Percentiles rank a stretch among this genome's conserved stretches.
Conservation (phyloP, 2,113 vertebrate species). For the Psophia crepitans region DNA sequence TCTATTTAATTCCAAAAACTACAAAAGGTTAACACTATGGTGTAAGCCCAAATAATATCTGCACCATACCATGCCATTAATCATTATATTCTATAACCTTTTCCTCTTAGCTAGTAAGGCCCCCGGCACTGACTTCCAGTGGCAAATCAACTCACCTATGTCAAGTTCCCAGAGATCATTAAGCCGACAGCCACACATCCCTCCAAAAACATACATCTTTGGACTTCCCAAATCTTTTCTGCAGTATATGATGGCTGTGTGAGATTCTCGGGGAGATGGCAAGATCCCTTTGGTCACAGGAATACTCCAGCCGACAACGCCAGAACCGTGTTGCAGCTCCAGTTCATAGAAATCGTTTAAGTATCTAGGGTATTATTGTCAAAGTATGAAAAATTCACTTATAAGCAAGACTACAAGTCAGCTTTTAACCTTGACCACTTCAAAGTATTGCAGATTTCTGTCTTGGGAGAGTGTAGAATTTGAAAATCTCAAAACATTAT, state of each 20-base stretch:
- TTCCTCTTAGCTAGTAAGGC: neutral
- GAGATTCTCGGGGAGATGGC: slow-evolving; percentile 91
- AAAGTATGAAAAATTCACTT: neutral
- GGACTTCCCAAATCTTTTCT: slow-evolving; percentile 78
- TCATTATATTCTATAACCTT: neutral
- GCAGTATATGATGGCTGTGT: slow-evolving; percentile 84
- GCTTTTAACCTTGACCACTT: neutral
- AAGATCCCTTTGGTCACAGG: slow-evolving; percentile 86
- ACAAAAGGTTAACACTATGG: neutral
- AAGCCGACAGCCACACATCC: slow-evolving; percentile 90
- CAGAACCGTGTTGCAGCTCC: slow-evolving; percentile 90
- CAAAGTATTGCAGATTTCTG: neutral
- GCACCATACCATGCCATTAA: neutral
- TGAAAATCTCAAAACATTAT: neutral
- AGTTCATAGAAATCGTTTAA: slow-evolving; percentile 94
- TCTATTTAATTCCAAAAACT: neutral
- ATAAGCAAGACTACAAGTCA: neutral
- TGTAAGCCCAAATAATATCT: neutral
- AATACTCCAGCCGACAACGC: slow-evolving; percentile 89
- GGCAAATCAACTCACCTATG: slow-evolving; percentile 79
- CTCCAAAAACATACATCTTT: slow-evolving; percentile 94
- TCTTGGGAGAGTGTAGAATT: neutral
- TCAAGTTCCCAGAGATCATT: slow-evolving; percentile 95
- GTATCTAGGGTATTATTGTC: slow-evolving; percentile 77
- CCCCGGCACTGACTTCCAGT: neutral